phyloP scores from a whole-genome alignment of 2,797 vertebrate species.

The Salmo trutta region DNA sequence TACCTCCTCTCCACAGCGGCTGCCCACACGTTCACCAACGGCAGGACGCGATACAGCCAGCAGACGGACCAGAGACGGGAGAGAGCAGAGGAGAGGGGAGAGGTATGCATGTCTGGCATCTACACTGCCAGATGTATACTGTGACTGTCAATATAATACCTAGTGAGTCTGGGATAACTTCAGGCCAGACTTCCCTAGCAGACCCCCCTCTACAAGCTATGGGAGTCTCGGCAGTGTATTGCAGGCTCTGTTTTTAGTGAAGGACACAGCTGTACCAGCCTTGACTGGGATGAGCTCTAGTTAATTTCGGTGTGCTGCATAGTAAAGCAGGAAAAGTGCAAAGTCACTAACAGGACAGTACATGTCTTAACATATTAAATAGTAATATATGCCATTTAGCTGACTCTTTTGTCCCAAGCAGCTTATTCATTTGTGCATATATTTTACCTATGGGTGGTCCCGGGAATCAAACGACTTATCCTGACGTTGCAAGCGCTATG shows the following conservation, averaged over 20 bases:
- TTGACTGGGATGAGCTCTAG: neutral
- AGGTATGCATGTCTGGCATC: slow-evolving; percentile 77
- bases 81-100: slow-evolving; percentile 90
- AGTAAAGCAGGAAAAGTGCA: neutral
- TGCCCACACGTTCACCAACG: slow-evolving; percentile 89
- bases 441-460: neutral
- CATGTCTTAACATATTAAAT: neutral
- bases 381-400: neutral
- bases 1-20: neutral
- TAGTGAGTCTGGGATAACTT: neutral
- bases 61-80: slow-evolving; percentile 87
- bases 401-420: neutral
- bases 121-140: neutral
- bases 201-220: neutral
- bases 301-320: neutral
- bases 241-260: neutral
- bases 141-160: neutral
- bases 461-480: neutral
- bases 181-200: neutral
- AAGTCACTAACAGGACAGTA: neutral
- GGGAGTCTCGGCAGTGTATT: neutral
- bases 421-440: neutral
- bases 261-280: neutral
- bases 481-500: neutral
- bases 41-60: slow-evolving; percentile 86